Evolutionary conservation across 2,888 invertebrate species (phyloP).

Genomic region (Cosmorhoe ocellata): DNA sequence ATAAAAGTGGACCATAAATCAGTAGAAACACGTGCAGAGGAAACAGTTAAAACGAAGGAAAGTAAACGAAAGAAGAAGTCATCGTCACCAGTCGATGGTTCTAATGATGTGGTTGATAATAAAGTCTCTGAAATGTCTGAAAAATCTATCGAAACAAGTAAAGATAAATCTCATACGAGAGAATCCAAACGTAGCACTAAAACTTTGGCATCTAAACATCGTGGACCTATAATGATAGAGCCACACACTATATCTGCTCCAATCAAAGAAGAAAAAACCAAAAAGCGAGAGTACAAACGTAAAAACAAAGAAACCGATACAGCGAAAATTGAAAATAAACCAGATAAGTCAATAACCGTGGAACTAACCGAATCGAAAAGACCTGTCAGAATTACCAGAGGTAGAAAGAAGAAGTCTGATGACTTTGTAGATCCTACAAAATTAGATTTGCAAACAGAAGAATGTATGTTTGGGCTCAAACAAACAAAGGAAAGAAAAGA

Average conservation of each 20-base stretch:
- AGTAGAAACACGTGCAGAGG: conserved; percentile 2
- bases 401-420: conserved; percentile 43
- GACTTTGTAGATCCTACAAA: conserved; percentile 25
- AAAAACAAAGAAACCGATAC: conserved; percentile 14
- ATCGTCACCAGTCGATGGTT: conserved; percentile 8
- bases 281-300: conserved; percentile 17
- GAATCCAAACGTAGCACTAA: conserved; percentile 19
- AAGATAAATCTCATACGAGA: conserved; percentile 8
- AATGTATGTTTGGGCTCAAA: conserved; percentile 17
- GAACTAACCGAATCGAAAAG: conserved; percentile 6
- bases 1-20: background rate
- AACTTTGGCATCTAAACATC: conserved; percentile 8
- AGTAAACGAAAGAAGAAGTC: conserved; percentile 13
- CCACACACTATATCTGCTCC: conserved; percentile 17
- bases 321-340: background rate
- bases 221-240: conserved; percentile 19
- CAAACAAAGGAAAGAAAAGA: conserved; percentile 21
- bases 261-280: conserved; percentile 17
- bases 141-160: conserved; percentile 12
- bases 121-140: conserved; percentile 2
- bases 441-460: conserved; percentile 12
- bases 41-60: conserved; percentile 4
- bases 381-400: conserved; percentile 35
- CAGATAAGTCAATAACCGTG: background rate
- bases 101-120: background rate